Evolutionary conservation across 2,797 vertebrate species (phyloP).

Genomic region (Chelidonichthys spinosus): DNA sequence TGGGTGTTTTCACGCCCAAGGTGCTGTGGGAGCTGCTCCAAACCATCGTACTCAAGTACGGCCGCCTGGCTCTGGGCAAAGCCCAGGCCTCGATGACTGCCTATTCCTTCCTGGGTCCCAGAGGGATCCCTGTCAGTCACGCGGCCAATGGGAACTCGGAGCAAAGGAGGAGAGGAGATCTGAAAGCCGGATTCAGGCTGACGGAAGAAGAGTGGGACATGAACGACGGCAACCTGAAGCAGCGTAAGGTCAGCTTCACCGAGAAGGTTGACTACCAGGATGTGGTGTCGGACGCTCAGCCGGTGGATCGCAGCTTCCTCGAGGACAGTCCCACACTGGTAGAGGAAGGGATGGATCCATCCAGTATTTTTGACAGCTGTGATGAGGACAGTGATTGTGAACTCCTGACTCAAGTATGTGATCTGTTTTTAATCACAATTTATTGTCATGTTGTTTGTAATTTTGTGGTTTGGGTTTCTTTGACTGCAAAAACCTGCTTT

Average conservation of each 20-base stretch:
- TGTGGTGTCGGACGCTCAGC: slow-evolving; percentile 44
- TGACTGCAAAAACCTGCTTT: neutral
- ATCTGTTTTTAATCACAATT: slow-evolving; percentile 8
- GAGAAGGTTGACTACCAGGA: slow-evolving; percentile 86
- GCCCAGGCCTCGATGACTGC: slow-evolving; percentile 75
- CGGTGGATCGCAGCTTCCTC: slow-evolving; percentile 79
- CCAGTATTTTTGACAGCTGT: slow-evolving; percentile 87
- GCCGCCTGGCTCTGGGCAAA: slow-evolving; percentile 74
- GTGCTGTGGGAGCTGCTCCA: slow-evolving; percentile 84
- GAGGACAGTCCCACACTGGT: slow-evolving; percentile 94
- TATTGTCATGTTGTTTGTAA: neutral
- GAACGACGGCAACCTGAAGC: slow-evolving; percentile 86
- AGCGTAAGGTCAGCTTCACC: slow-evolving; percentile 91
- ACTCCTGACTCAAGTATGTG: slow-evolving; percentile 60
- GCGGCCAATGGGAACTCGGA: slow-evolving; percentile 57
- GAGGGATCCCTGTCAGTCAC: slow-evolving; percentile 56
- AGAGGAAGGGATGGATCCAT: slow-evolving; percentile 89
- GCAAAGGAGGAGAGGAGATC: slow-evolving; percentile 85
- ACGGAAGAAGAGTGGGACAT: slow-evolving; percentile 90
- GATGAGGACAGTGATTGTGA: slow-evolving; percentile 90
- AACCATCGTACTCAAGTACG: slow-evolving; percentile 81
- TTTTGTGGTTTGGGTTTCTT: neutral
- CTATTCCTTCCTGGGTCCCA: slow-evolving; percentile 69
- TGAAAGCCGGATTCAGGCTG: slow-evolving; percentile 91
- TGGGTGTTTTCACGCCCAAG: slow-evolving; percentile 86